Conservation (phyloP, 2,113 vertebrate species). For the Cephalophus harveyi region DNA sequence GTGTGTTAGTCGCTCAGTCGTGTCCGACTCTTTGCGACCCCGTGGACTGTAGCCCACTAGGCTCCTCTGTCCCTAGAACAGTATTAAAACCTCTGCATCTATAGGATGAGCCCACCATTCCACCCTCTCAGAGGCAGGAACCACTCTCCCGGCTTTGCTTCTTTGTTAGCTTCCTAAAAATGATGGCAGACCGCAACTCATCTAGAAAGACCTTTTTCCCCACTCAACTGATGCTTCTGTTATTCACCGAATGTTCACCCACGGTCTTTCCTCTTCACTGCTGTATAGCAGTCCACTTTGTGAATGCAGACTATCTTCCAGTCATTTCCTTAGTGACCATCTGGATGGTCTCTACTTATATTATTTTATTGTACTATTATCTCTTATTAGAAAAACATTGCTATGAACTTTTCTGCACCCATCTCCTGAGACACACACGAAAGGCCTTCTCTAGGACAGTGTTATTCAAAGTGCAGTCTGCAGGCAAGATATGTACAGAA, state of each 20-base stretch:
- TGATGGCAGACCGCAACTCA: background rate
- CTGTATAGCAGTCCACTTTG: background rate
- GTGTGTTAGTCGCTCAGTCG: too few relatives aligned
- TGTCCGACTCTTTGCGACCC: too few relatives aligned
- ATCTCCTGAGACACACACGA: background rate
- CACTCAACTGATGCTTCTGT: background rate
- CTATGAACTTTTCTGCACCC: background rate
- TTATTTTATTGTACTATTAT: background rate
- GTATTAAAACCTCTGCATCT: background rate
- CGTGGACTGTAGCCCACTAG: too few relatives aligned
- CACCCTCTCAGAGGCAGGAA: background rate
- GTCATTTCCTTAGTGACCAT: background rate
- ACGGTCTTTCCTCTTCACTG: background rate
- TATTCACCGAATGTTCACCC: background rate
- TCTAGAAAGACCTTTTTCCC: background rate
- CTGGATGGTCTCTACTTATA: background rate
- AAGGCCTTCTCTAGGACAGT: background rate
- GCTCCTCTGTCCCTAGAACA: background rate
- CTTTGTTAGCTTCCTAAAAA: background rate
- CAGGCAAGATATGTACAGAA: background rate
- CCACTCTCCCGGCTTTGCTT: background rate
- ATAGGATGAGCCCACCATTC: background rate
- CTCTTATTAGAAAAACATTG: background rate
- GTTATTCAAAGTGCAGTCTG: background rate
- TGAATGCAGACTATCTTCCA: background rate